These are phyloP conservation scores for Pangasianodon gigas DNA, from an alignment of 2,113 vertebrate genomes.

Conservation along the genomic window DNA sequence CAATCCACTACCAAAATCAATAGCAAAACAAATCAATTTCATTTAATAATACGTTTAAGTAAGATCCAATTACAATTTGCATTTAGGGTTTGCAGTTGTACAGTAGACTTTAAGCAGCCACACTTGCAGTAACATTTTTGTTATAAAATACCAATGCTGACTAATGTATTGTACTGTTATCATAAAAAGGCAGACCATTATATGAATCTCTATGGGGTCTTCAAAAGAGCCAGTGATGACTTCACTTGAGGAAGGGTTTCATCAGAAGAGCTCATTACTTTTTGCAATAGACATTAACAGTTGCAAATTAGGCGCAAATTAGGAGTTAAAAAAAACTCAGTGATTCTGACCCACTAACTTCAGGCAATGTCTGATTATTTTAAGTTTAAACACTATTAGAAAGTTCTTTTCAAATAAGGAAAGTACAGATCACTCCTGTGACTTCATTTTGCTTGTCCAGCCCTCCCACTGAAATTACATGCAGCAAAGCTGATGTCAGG, in stretches of 20 bases:
- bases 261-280: slow-evolving; percentile 22
- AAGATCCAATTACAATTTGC: background rate
- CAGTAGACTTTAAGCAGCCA: background rate
- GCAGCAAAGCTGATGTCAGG: background rate
- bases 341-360: background rate
- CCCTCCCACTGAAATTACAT: slow-evolving; percentile 30
- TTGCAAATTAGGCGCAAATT: background rate
- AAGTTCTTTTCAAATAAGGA: background rate
- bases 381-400: slow-evolving; percentile 14
- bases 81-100: background rate
- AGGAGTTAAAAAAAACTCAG: background rate
- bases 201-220: background rate
- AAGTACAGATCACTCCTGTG: slow-evolving; percentile 5
- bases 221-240: background rate
- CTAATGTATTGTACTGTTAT: background rate
- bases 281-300: background rate
- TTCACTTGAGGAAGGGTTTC: slow-evolving; percentile 1
- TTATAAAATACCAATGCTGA: background rate
- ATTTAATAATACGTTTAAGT: background rate
- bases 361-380: slow-evolving; percentile 21
- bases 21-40: background rate
- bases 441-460: slow-evolving; percentile 26
- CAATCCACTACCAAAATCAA: slow-evolving; percentile 5
- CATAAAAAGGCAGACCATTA: background rate
- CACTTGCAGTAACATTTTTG: background rate